These are phyloP conservation scores for Pterois miles DNA, from an alignment of 2,797 vertebrate genomes.

Conservation along the genomic window DNA sequence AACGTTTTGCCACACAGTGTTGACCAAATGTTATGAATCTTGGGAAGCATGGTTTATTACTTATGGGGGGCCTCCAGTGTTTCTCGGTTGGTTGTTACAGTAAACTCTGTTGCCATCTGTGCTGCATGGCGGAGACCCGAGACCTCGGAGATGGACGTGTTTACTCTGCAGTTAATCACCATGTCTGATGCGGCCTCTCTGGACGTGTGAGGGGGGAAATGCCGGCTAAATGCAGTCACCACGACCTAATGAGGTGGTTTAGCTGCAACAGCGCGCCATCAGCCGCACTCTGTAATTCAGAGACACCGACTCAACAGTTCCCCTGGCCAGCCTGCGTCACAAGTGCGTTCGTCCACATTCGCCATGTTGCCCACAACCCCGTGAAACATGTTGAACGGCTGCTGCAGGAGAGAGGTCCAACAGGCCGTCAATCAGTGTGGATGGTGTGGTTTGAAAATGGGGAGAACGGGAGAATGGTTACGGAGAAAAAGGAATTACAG, in stretches of 20 bases:
- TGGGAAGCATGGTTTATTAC: constrained; percentile 37
- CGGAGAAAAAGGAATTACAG: constrained; percentile 42
- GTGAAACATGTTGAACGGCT: constrained; percentile 68
- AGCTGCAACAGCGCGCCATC: constrained; percentile 67
- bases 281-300: constrained; percentile 80
- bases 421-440: constrained; percentile 63
- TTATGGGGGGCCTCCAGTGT: constrained; percentile 17
- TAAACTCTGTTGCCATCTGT: constrained; percentile 52
- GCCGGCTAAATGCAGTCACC: constrained; percentile 78
- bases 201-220: constrained; percentile 77
- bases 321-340: constrained; percentile 82
- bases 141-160: constrained; percentile 68
- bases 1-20: constrained; percentile 25
- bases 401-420: constrained; percentile 59
- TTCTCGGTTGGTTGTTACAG: constrained; percentile 52
- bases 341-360: constrained; percentile 69
- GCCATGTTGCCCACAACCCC: constrained; percentile 73
- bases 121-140: constrained; percentile 49
- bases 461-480: constrained; percentile 35
- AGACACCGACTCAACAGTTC: constrained; percentile 74
- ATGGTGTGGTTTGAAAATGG: constrained; percentile 67
- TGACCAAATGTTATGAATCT: constrained; percentile 42
- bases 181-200: constrained; percentile 77
- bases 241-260: constrained; percentile 79
- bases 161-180: constrained; percentile 76